phyloP scores from a whole-genome alignment of 1,140 invertebrate species.

The Oppia nitens region DNA sequence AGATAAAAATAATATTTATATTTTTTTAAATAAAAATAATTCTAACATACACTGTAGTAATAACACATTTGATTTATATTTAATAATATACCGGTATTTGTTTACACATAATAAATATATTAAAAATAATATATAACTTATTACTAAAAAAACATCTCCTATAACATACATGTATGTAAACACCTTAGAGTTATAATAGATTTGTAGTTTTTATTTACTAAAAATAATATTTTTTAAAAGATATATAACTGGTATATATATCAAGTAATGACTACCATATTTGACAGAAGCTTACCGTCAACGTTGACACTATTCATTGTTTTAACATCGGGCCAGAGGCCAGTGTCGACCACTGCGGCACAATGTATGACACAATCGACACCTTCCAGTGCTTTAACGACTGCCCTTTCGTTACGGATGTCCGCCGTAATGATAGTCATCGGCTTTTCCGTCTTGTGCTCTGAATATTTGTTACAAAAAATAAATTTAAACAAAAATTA shows the following conservation, averaged over 20 bases:
- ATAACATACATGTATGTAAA: too few relatives aligned
- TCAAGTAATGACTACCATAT: conserved; percentile 18
- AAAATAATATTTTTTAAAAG: conserved; percentile 1
- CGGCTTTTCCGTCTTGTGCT: conserved; percentile 23
- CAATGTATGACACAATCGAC: conserved; percentile 44
- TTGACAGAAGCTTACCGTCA: conserved; percentile 31
- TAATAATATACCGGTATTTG: too few relatives aligned
- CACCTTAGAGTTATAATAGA: too few relatives aligned
- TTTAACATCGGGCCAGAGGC: conserved; percentile 36
- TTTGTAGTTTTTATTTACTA: too few relatives aligned
- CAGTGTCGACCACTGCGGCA: conserved; percentile 37
- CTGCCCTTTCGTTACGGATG: conserved; percentile 27
- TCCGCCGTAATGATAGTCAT: conserved; percentile 34
- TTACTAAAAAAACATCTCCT: neutral
- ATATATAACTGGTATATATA: conserved; percentile 6
- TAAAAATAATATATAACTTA: neutral
- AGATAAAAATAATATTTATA: too few relatives aligned
- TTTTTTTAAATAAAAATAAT: too few relatives aligned
- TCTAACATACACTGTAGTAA: too few relatives aligned
- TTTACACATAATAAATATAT: too few relatives aligned
- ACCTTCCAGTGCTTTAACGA: conserved; percentile 29
- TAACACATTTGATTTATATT: too few relatives aligned
- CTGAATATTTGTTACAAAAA: conserved; percentile 14
- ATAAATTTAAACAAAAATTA: conserved; percentile 4
- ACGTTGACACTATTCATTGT: conserved; percentile 41